phyloP scores from a whole-genome alignment of 2,113 vertebrate genomes.

The Podilymbus podiceps region DNA sequence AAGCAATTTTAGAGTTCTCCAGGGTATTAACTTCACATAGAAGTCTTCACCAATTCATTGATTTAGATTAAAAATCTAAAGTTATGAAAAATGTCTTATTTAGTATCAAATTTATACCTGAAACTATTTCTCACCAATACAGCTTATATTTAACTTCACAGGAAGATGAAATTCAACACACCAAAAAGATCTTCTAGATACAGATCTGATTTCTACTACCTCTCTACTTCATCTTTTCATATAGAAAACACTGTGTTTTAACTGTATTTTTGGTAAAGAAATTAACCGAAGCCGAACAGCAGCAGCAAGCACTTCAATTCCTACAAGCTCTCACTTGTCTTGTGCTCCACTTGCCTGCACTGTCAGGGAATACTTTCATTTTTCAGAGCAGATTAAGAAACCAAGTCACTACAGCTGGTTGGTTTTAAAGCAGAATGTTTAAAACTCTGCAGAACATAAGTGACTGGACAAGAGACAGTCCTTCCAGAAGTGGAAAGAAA shows the following conservation, averaged over 20 bases:
- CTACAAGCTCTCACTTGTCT: neutral
- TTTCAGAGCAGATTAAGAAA: neutral
- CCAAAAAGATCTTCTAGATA: neutral
- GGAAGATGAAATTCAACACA: neutral
- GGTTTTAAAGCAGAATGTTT: neutral
- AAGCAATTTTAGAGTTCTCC: neutral
- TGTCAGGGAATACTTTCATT: neutral
- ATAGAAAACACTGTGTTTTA: neutral
- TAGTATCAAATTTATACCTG: neutral
- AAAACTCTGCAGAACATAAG: neutral
- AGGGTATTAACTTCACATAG: neutral
- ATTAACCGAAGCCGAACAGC: neutral
- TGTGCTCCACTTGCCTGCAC: neutral
- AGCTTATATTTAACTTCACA: neutral
- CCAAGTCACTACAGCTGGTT: neutral
- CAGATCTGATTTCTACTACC: neutral
- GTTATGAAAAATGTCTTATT: too few species aligned
- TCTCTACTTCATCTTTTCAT: neutral
- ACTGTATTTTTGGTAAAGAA: neutral
- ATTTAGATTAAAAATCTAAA: neutral
- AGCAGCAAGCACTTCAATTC: neutral
- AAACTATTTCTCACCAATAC: neutral
- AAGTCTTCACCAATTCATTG: neutral
- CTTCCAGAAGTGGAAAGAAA: neutral
- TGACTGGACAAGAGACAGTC: neutral